Evolutionary conservation across 2,113 vertebrate species (phyloP).

Genomic region (Macroglossus sobrinus): DNA sequence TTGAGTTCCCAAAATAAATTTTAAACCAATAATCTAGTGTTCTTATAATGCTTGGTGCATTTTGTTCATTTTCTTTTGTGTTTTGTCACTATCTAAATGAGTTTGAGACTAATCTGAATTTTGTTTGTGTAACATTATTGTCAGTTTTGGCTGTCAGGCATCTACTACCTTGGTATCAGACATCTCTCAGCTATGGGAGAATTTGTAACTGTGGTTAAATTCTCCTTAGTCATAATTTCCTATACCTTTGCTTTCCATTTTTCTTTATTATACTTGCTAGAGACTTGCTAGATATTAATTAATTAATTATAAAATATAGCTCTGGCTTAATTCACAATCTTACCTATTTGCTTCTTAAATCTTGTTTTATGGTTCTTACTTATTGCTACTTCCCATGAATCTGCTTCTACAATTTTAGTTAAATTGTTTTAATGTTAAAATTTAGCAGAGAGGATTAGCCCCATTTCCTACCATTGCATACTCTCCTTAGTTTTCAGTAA

Average conservation of each 20-base stretch:
- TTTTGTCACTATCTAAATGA: not conserved
- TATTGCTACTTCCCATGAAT: not conserved
- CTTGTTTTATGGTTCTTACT: not conserved
- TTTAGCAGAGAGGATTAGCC: not conserved
- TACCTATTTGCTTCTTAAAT: not conserved
- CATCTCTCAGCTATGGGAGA: not conserved
- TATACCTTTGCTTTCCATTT: not conserved
- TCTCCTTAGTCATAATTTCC: not conserved
- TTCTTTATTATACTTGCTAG: not conserved
- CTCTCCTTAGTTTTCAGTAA: not conserved
- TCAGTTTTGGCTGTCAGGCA: constrained; percentile 16
- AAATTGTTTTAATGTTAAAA: not conserved
- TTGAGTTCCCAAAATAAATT: not conserved
- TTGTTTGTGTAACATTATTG: not conserved
- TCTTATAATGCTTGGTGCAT: not conserved
- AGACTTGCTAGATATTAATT: not conserved
- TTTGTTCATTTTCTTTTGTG: not conserved
- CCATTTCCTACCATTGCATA: not conserved
- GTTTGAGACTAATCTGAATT: not conserved
- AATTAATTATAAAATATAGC: not conserved
- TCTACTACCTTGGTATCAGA: not conserved
- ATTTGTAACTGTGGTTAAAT: not conserved
- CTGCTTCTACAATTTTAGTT: not conserved
- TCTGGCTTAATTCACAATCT: not conserved
- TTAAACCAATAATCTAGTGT: not conserved